These are phyloP conservation scores for Ageneiosus marmoratus DNA, from an alignment of 2,113 vertebrate species.

Conservation along the genomic window DNA sequence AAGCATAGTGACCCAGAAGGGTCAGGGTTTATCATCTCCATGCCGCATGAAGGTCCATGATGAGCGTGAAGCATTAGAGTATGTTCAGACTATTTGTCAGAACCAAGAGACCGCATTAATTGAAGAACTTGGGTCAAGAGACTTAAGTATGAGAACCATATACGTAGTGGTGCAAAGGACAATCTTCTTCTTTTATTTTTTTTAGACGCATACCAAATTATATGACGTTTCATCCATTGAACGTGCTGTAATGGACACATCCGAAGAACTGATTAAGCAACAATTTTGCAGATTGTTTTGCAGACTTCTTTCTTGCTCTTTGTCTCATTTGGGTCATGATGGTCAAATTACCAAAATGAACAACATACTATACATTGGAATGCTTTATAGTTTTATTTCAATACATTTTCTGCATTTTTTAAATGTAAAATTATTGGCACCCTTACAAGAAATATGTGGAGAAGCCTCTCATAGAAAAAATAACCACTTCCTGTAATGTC, in stretches of 20 bases:
- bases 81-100: background rate
- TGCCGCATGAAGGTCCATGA: constrained; percentile 44
- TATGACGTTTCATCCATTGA: too few species aligned
- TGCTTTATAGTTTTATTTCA: background rate
- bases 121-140: background rate
- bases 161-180: background rate
- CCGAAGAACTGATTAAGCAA: too few species aligned
- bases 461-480: background rate
- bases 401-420: background rate
- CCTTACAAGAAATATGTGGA: background rate
- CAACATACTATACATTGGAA: background rate
- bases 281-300: too few species aligned
- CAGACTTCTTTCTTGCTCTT: too few species aligned
- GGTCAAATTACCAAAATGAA: background rate
- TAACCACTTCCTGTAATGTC: background rate
- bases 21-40: constrained; percentile 47
- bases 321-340: too few species aligned
- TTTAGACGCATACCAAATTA: too few species aligned
- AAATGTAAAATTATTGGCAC: background rate
- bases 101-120: background rate
- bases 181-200: too few species aligned
- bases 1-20: constrained; percentile 42
- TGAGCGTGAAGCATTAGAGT: constrained; percentile 33
- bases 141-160: background rate
- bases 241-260: too few species aligned